Evolutionary conservation across 2,797 vertebrate species (phyloP).

Genomic region (Mionectes olivaceus): DNA sequence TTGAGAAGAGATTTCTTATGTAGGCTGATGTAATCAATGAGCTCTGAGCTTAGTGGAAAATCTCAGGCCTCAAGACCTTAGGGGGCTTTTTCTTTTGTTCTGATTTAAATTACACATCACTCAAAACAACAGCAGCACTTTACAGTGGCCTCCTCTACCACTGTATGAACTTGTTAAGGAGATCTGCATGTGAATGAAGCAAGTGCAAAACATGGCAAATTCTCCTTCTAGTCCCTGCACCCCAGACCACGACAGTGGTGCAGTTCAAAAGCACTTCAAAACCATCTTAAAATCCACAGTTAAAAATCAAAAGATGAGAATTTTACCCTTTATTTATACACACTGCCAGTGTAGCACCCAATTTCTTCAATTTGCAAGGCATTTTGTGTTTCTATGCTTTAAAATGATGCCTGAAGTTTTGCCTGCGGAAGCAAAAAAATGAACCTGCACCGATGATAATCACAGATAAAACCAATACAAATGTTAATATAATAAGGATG

Average conservation of each 20-base stretch:
- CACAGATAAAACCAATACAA: constrained; percentile 64
- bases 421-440: constrained; percentile 73
- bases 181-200: not conserved
- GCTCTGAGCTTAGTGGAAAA: not conserved
- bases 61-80: not conserved
- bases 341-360: constrained; percentile 17
- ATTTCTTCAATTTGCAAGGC: constrained; percentile 24
- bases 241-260: not conserved
- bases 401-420: constrained; percentile 76
- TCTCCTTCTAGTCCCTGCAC: not conserved
- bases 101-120: not conserved
- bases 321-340: constrained; percentile 38
- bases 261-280: not conserved
- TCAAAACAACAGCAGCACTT: not conserved
- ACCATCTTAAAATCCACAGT: constrained; percentile 10
- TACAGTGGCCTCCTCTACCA: not conserved
- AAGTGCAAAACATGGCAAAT: not conserved
- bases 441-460: constrained; percentile 69
- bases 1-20: not conserved
- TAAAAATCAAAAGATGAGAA: constrained; percentile 25
- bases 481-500: constrained; percentile 76
- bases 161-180: not conserved
- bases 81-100: not conserved
- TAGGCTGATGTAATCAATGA: not conserved
- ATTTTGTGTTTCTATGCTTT: constrained; percentile 73